A percentile compares a stretch with the other conserved stretches of the same genome.
Evolutionary conservation across 1,140 invertebrate genomes (phyloP).

Genomic region (Maconellicoccus hirsutus): DNA sequence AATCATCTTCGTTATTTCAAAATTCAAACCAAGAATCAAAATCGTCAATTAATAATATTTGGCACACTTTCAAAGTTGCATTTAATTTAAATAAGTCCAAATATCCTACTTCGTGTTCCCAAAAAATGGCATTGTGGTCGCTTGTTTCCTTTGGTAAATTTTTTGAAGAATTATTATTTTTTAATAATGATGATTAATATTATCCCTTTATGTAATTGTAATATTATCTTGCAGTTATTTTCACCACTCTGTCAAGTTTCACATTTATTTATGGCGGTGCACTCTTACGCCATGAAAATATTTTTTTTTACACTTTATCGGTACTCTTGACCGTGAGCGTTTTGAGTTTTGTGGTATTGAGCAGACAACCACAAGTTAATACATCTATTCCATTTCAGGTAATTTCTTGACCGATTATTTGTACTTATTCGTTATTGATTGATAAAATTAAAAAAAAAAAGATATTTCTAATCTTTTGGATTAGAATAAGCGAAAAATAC

Average conservation of each 20-base stretch:
- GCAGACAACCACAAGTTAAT: not conserved
- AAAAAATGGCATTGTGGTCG: not conserved
- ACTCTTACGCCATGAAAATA: not conserved
- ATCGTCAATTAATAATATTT: not conserved
- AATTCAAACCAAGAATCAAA: not conserved
- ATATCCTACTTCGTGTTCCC: not conserved
- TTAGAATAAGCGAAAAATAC: too few relatives aligned
- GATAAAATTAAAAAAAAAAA: too few relatives aligned
- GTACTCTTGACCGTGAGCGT: not conserved
- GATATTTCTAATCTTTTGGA: too few relatives aligned
- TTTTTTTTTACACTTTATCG: not conserved
- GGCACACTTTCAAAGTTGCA: not conserved
- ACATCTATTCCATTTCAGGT: not conserved
- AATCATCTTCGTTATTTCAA: not conserved
- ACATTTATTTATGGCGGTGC: not conserved
- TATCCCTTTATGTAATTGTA: too few relatives aligned
- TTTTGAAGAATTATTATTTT: not conserved
- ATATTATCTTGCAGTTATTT: not conserved
- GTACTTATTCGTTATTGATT: not conserved
- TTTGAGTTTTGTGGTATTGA: not conserved
- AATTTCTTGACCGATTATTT: not conserved
- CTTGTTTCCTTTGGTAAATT: not conserved
- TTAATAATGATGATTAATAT: too few relatives aligned
- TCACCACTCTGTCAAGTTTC: not conserved
- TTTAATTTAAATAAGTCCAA: slow-evolving; percentile 10